Conservation (phyloP, 2,113 vertebrate species). For the Pollachius pollachius region DNA sequence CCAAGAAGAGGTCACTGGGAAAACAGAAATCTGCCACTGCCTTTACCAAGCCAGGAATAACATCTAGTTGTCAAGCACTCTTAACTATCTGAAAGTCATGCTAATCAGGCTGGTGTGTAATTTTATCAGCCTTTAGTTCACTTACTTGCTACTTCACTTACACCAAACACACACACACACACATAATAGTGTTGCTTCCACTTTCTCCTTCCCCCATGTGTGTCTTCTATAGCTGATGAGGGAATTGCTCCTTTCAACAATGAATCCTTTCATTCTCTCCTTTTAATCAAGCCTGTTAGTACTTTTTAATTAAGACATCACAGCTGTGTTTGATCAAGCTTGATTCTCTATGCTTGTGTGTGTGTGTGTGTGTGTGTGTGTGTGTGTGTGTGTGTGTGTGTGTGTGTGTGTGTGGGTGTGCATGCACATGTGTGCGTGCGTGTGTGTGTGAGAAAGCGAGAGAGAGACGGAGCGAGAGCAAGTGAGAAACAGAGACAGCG, state of each 20-base stretch:
- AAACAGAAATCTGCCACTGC: background rate
- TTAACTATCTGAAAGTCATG: background rate
- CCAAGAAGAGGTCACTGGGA: background rate
- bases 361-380: slow-evolving; percentile 30
- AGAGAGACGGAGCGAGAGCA: slow-evolving; percentile 33
- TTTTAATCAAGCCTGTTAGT: slow-evolving; percentile 76
- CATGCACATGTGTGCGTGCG: background rate
- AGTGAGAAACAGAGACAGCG: slow-evolving; percentile 25
- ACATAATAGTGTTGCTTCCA: slow-evolving; percentile 23
- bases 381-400: slow-evolving; percentile 29
- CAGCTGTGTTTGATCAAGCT: slow-evolving; percentile 69
- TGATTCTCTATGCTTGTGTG: slow-evolving; percentile 32
- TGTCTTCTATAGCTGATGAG: slow-evolving; percentile 55
- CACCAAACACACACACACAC: background rate
- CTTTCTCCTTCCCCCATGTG: slow-evolving; percentile 38
- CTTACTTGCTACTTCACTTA: background rate
- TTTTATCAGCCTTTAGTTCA: background rate
- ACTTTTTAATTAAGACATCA: slow-evolving; percentile 79
- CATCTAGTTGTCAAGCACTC: too few relatives aligned
- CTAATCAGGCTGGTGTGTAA: background rate
- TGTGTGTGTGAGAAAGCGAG: slow-evolving; percentile 14
- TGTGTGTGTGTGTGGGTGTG: slow-evolving; percentile 31
- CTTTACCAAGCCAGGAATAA: background rate
- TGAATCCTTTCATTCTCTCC: slow-evolving; percentile 62
- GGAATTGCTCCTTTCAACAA: slow-evolving; percentile 69